Evolutionary conservation across 1,140 invertebrate species (phyloP).

Genomic region (Cyclargus thomasi): DNA sequence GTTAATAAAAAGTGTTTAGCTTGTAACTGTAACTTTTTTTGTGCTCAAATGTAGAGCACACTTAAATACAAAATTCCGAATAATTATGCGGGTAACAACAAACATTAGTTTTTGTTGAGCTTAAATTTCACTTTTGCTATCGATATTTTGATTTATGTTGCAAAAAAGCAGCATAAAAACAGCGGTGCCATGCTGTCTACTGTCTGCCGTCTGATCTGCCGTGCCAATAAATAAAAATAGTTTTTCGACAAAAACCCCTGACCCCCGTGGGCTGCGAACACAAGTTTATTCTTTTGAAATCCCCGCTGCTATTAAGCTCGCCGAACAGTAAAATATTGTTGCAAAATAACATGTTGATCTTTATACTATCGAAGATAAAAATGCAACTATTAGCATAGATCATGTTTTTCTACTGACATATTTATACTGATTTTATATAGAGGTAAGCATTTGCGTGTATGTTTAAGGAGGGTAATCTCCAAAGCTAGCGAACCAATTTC

Average conservation of each 20-base stretch:
- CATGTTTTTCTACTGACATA: too few species aligned
- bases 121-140: conserved; percentile 1
- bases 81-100: conserved; percentile 14
- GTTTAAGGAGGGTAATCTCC: too few species aligned
- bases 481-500: too few species aligned
- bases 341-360: not conserved
- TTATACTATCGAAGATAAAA: too few species aligned
- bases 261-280: conserved; percentile 18
- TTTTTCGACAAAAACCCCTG: conserved; percentile 23
- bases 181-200: conserved; percentile 64
- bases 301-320: not conserved
- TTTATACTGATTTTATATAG: too few species aligned
- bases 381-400: too few species aligned
- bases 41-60: not conserved
- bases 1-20: too few species aligned
- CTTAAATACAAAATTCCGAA: conserved; percentile 11
- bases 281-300: conserved; percentile 19
- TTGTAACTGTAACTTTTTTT: not conserved
- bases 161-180: conserved; percentile 49
- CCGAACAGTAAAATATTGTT: not conserved
- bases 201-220: conserved; percentile 29
- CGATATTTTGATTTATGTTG: conserved; percentile 38
- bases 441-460: too few species aligned
- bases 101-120: not conserved
- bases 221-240: conserved; percentile 42